Evolutionary conservation across 53 echinoderm and acorn worm genomes (phyloP).

Genomic region (Mesocentrotus franciscanus): DNA sequence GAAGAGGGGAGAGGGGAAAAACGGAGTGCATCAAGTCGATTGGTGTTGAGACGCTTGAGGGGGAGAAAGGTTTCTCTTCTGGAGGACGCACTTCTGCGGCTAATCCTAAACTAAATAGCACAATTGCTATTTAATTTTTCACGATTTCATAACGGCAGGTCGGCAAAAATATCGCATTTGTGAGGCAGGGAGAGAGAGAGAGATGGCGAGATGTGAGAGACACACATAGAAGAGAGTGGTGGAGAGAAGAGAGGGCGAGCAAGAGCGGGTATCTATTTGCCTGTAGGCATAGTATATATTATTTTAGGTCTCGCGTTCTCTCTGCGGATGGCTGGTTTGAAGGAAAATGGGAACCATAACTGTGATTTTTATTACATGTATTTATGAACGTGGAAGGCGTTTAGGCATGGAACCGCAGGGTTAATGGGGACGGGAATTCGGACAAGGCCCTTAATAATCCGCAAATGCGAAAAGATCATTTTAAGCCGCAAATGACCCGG

Average conservation of each 20-base stretch:
- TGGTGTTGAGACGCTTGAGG: constrained; percentile 42
- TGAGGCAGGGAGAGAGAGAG: constrained; percentile 6
- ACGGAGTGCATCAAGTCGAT: not conserved
- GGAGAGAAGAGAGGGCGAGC: not conserved
- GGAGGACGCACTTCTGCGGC: constrained; percentile 45
- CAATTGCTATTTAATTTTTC: constrained; percentile 67
- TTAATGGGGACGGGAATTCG: not conserved
- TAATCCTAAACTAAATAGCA: constrained; percentile 66
- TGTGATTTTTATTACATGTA: constrained; percentile 38
- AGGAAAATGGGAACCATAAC: constrained; percentile 34
- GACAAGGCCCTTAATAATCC: constrained; percentile 36
- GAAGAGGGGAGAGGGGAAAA: not conserved
- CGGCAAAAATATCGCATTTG: constrained; percentile 31
- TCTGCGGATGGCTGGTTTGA: not conserved
- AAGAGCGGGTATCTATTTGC: constrained; percentile 33
- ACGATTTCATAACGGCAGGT: constrained; percentile 65
- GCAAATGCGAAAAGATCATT: not conserved
- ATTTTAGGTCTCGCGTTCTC: constrained; percentile 39
- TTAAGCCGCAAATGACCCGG: constrained; percentile 36
- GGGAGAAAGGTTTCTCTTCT: not conserved
- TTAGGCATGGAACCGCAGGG: constrained; percentile 33
- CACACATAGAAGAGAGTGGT: not conserved
- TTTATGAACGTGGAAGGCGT: not conserved
- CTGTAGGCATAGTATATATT: constrained; percentile 64
- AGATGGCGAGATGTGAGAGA: not conserved